Percentiles rank a stretch among this genome's conserved stretches.
Conservation (phyloP, 2,888 invertebrate species). For the Chymomyza caudatula region DNA sequence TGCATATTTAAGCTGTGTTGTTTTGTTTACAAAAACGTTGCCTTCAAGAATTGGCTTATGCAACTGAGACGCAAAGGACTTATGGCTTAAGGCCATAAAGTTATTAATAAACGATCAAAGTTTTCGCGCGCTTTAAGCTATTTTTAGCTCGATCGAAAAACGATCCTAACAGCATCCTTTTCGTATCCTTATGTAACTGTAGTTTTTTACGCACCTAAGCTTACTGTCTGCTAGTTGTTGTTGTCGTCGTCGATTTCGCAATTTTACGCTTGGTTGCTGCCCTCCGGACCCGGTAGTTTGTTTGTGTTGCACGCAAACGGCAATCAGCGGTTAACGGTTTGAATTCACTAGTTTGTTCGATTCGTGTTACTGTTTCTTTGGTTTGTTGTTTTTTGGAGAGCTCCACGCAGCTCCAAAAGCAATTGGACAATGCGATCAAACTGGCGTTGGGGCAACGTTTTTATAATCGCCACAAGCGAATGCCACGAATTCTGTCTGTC, state of each 20-base stretch:
- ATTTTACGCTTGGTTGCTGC: conserved; percentile 86
- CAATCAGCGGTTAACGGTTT: conserved; percentile 33
- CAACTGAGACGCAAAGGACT: too few relatives aligned
- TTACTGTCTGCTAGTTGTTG: conserved; percentile 3
- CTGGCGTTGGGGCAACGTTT: conserved; percentile 47
- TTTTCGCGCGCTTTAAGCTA: too few relatives aligned
- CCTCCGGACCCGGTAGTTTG: conserved; percentile 41
- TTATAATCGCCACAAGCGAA: conserved; percentile 47
- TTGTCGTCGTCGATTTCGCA: conserved; percentile 88
- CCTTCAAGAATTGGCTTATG: too few relatives aligned
- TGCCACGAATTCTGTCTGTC: conserved; percentile 12
- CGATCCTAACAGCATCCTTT: neutral
- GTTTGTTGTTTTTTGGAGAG: conserved; percentile 35
- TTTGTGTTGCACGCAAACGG: conserved; percentile 38
- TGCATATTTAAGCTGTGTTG: conserved; percentile 17
- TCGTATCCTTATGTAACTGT: neutral
- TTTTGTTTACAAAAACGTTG: neutral
- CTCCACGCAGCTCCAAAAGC: conserved; percentile 68
- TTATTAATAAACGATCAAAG: neutral
- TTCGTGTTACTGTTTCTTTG: neutral
- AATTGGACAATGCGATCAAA: conserved; percentile 68
- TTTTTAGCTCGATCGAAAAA: neutral
- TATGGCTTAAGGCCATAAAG: neutral
- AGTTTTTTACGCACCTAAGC: conserved; percentile 44
- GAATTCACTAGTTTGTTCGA: conserved; percentile 53